A percentile compares a stretch with the other conserved stretches of the same genome.
These are phyloP conservation scores for Machaerirhynchus nigripectus DNA, from an alignment of 2,113 vertebrate genomes.

Conservation along the genomic window DNA sequence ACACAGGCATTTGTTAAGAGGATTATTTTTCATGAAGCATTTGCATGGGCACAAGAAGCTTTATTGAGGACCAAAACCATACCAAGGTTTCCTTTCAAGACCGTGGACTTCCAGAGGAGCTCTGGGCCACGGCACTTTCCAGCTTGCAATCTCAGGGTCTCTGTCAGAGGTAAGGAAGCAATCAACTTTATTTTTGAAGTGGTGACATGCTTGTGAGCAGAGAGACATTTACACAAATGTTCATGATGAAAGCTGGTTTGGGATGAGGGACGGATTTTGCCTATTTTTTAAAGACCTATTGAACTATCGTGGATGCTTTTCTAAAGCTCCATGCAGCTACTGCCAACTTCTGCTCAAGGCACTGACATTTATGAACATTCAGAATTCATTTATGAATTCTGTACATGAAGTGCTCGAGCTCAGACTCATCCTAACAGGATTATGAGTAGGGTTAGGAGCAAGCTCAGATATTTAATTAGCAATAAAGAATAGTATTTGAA, in stretches of 20 bases:
- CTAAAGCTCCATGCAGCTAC: not conserved
- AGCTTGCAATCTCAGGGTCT: not conserved
- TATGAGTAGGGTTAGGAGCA: not conserved
- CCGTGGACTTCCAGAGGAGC: not conserved
- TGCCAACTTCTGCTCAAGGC: not conserved
- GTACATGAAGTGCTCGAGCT: not conserved
- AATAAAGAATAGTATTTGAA: not conserved
- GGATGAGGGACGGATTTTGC: not conserved
- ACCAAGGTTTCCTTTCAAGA: not conserved
- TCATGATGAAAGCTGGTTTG: not conserved
- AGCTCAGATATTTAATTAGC: not conserved
- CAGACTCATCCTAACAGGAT: not conserved
- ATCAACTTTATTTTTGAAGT: not conserved
- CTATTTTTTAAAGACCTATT: not conserved
- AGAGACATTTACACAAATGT: not conserved
- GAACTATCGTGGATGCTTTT: not conserved
- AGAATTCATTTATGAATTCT: not conserved
- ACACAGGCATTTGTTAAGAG: not conserved
- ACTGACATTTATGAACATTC: not conserved
- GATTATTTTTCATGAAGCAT: not conserved
- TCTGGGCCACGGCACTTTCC: not conserved
- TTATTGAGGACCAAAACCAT: not conserved
- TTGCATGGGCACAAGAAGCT: not conserved
- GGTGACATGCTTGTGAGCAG: not conserved
- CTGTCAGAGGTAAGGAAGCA: not conserved